These are phyloP conservation scores for Pseudococcus viburni DNA, from an alignment of 2,888 invertebrate genomes.

Conservation along the genomic window DNA sequence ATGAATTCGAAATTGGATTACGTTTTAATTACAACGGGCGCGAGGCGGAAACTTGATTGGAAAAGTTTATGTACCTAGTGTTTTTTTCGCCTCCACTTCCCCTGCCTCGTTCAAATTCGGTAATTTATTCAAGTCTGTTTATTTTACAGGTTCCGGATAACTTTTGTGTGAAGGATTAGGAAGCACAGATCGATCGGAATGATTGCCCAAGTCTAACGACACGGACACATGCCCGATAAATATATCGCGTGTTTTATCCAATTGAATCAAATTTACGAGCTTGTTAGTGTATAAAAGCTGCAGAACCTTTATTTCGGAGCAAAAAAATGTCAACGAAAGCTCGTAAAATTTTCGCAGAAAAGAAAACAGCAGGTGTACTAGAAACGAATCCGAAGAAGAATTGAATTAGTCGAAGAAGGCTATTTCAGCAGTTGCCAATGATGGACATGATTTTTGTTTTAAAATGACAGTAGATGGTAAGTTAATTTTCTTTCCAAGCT, in stretches of 20 bases:
- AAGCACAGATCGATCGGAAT: not conserved
- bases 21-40: slow-evolving; percentile 14
- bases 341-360: not conserved
- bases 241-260: not conserved
- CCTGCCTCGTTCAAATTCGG: not conserved
- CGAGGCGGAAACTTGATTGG: slow-evolving; percentile 26
- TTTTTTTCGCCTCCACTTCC: not conserved
- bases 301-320: not conserved
- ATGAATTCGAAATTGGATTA: slow-evolving; percentile 52
- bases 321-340: not conserved
- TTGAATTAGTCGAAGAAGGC: not conserved
- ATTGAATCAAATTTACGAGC: not conserved
- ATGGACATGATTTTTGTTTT: too few relatives aligned
- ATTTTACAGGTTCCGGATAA: not conserved
- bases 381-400: not conserved
- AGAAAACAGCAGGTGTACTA: not conserved
- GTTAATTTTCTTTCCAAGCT: too few relatives aligned
- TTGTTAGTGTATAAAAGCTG: not conserved
- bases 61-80: not conserved
- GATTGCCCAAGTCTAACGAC: not conserved
- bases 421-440: too few relatives aligned
- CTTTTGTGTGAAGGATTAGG: slow-evolving; percentile 6
- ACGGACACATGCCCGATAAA: not conserved
- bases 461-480: too few relatives aligned
- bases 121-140: slow-evolving; percentile 25